Evolutionary conservation across 2,113 vertebrate genomes (phyloP), one percentile per base, ranked within the genome.

Genomic region (Cochlearius cochlearius): DNA sequence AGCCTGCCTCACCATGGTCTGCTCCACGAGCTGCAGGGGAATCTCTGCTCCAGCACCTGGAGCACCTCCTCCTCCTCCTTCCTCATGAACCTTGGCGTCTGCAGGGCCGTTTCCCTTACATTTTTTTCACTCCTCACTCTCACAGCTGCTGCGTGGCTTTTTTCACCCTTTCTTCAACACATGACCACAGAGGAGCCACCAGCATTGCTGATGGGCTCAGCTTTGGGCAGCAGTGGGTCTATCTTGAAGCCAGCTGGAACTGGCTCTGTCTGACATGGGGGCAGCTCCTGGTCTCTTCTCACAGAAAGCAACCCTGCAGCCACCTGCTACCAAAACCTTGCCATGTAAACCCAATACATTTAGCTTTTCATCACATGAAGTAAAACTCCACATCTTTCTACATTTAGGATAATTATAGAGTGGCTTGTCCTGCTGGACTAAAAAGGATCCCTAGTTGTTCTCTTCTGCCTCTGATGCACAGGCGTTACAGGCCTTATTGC

Each of bases 121-220:
- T 27, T 20, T 60, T 82, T 77, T 41, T 30, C n/a, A 52, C 12
- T 60, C 32, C n/a, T 73, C 5, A 6, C 26, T 78, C 52, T 67
- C 53, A 43, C 64, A 66, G 58, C 16, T 72, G 30, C 55, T 47
- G 25, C 1, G 0, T 27, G 12, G 25, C 1, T 1, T 13, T 89
- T 86, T 91, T 68, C 43, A 52, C n/a, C 12, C 43, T 63, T 13
- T 73, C 32, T 72, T 93, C 26, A 60, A 39, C 29, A 41, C 19
- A 1, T 32, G 41, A 17, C 15, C 63, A 52, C 19, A 60, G 50
- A 69, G 76, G 11, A 69, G 4, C 43, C 59, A 36, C 22, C 22
- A 73, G 18, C 64, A 93, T 8, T 0, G 0, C 43, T 64, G 63
- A 45, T 0, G 10, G 34, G 12, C 49, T 80, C 50, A 43, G 45